These are phyloP conservation scores for Epinotia ramella DNA, from an alignment of 2,888 invertebrate species.

Conservation along the genomic window DNA sequence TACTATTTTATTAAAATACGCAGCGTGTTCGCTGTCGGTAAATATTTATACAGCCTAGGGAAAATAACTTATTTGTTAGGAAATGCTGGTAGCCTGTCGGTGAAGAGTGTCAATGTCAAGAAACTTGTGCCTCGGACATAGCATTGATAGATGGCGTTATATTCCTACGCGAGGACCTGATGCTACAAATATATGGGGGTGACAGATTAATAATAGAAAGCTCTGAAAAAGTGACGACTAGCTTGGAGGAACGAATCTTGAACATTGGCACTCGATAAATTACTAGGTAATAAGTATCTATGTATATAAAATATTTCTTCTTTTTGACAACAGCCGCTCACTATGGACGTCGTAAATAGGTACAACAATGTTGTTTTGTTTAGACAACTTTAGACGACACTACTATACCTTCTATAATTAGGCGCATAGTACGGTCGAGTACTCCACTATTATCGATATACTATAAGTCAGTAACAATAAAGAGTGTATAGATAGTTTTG, in stretches of 20 bases:
- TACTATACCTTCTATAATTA: not conserved
- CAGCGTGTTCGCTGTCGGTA: conserved; percentile 50
- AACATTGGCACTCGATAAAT: not conserved
- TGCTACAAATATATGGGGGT: not conserved
- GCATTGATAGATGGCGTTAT: not conserved
- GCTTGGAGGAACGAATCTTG: not conserved
- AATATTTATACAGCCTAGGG: conserved; percentile 58
- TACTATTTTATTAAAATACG: conserved; percentile 68
- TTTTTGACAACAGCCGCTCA: conserved; percentile 46
- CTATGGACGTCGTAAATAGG: not conserved
- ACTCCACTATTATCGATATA: no score
- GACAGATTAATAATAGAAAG: not conserved
- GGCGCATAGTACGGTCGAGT: no score
- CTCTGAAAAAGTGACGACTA: not conserved
- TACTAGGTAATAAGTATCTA: conserved; percentile 50
- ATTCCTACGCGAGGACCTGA: no score
- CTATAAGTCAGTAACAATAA: no score
- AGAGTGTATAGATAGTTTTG: no score
- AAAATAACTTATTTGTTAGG: conserved; percentile 70
- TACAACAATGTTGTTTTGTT: not conserved
- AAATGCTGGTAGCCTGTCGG: conserved; percentile 59
- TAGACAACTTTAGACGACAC: not conserved
- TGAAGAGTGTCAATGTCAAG: conserved; percentile 46
- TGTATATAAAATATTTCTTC: conserved; percentile 57
- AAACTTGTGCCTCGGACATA: not conserved